A percentile compares a stretch with the other conserved stretches of the same genome.
phyloP scores from a whole-genome alignment of 37 sponge, comb jelly and placozoan genomes.

The Petrosia ficiformis region DNA sequence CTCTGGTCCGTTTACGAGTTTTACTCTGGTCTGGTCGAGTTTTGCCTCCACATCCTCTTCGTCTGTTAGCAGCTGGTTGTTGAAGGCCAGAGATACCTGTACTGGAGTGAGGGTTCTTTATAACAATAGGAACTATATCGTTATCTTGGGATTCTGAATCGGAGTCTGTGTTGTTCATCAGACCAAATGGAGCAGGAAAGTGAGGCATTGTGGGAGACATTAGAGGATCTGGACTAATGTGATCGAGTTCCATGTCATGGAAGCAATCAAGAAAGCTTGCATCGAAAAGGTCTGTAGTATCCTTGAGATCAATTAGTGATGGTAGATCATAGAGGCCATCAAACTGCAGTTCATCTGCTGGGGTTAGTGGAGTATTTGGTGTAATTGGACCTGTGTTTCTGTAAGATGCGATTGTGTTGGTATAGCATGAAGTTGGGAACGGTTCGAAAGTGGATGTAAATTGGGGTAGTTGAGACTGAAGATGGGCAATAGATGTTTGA shows the following conservation, averaged over 20 bases:
- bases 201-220: constrained; percentile 4
- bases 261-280: constrained; percentile 28
- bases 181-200: not conserved
- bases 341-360: not conserved
- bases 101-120: not conserved
- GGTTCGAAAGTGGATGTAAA: not conserved
- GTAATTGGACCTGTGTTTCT: not conserved
- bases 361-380: not conserved
- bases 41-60: not conserved
- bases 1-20: constrained; percentile 3
- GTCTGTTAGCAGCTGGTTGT: constrained; percentile 1
- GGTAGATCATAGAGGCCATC: constrained; percentile 39
- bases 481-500: not conserved
- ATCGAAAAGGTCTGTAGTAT: constrained; percentile 27
- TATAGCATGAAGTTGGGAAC: not conserved
- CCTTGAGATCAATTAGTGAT: constrained; percentile 13
- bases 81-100: not conserved
- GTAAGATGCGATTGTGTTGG: not conserved
- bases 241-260: constrained; percentile 40
- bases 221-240: not conserved
- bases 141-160: not conserved
- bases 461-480: not conserved
- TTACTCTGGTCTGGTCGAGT: constrained; percentile 6
- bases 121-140: not conserved
- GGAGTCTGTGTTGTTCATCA: not conserved